These are phyloP conservation scores for Cryptus viduatorius DNA, from an alignment of 2,888 invertebrate species.

Conservation along the genomic window DNA sequence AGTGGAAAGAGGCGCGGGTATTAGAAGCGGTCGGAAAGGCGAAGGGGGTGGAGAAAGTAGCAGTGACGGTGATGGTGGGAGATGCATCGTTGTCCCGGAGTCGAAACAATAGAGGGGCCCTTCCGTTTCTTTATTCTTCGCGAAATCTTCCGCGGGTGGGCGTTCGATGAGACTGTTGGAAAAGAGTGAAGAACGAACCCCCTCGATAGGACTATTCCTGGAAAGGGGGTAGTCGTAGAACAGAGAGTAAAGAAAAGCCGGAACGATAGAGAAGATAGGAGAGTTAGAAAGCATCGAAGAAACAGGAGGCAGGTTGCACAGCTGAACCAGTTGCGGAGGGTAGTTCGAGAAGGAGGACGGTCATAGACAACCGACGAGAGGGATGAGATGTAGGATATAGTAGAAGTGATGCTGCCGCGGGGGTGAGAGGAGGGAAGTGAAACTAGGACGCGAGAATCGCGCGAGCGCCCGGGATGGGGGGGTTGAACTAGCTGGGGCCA, in stretches of 20 bases:
- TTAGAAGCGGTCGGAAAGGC: not conserved
- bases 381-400: constrained; percentile 37
- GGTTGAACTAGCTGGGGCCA: constrained; percentile 77
- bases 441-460: constrained; percentile 71
- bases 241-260: constrained; percentile 26
- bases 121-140: constrained; percentile 62
- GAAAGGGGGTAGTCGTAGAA: constrained; percentile 7
- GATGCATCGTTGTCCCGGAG: constrained; percentile 57
- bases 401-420: constrained; percentile 4
- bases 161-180: constrained; percentile 59
- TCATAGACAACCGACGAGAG: constrained; percentile 44
- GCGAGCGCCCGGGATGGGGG: constrained; percentile 77
- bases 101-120: constrained; percentile 70
- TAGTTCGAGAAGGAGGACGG: constrained; percentile 40
- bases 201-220: constrained; percentile 4
- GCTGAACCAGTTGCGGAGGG: constrained; percentile 41
- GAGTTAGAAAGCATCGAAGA: constrained; percentile 19
- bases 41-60: constrained; percentile 8
- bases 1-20: not conserved
- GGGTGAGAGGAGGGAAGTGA: constrained; percentile 62
- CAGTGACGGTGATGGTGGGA: constrained; percentile 4
- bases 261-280: constrained; percentile 7
- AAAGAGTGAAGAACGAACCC: constrained; percentile 42
- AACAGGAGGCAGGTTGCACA: constrained; percentile 26
- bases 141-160: constrained; percentile 13